A percentile compares a stretch with the other conserved stretches of the same genome.
Conservation (phyloP, 2,113 vertebrate genomes). For the Silurus meridionalis region DNA sequence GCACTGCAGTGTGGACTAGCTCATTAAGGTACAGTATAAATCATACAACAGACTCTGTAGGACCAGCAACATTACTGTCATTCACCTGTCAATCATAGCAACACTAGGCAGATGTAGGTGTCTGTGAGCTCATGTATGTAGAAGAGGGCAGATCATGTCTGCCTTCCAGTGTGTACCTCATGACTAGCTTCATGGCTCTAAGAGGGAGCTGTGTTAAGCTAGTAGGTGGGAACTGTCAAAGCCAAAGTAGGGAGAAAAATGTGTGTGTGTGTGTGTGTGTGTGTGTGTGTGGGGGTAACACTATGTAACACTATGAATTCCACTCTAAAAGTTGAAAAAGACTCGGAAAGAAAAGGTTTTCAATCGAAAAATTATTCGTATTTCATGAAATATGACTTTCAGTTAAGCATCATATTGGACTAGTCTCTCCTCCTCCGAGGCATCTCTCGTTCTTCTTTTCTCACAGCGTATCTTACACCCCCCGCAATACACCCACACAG, state of each 20-base stretch:
- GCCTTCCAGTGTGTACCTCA: not conserved
- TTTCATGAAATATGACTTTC: not conserved
- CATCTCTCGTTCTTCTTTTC: constrained; percentile 24
- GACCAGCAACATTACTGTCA: not conserved
- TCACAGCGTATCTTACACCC: constrained; percentile 36
- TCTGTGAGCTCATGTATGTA: not conserved
- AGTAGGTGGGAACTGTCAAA: not conserved
- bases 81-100: not conserved
- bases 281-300: no score
- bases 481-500: constrained; percentile 43
- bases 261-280: no score
- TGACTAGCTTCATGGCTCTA: not conserved
- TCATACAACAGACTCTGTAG: not conserved
- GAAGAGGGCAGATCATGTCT: not conserved
- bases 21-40: constrained; percentile 16
- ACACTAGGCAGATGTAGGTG: not conserved
- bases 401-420: constrained; percentile 3
- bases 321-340: not conserved
- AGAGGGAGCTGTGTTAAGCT: not conserved
- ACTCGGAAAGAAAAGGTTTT: not conserved
- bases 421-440: not conserved
- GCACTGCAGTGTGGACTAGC: not conserved
- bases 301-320: no score
- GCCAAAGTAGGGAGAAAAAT: not conserved
- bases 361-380: not conserved